Percentiles rank a stretch among this genome's conserved stretches.
phyloP scores from a whole-genome alignment of 2,888 invertebrate genomes.

The Oxyscelio sp. region DNA sequence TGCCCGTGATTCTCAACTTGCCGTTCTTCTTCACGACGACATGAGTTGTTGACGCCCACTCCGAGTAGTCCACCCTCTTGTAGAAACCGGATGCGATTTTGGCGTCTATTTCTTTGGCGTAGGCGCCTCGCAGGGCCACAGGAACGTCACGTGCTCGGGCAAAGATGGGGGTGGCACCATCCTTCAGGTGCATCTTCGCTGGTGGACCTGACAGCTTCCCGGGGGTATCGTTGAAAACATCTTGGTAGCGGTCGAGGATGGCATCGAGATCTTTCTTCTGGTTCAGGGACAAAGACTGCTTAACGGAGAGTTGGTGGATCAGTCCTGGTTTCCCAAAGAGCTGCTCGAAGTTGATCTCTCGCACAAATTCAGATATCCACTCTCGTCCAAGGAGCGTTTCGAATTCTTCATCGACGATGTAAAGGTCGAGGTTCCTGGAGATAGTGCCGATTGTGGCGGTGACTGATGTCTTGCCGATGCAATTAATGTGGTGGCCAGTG shows the following conservation, averaged over 20 bases:
- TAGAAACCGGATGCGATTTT: conserved; percentile 7
- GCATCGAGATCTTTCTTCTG: no score
- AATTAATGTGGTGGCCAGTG: no score
- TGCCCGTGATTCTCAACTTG: conserved; percentile 14
- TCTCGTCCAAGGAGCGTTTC: conserved; percentile 50
- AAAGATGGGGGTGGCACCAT: conserved; percentile 1
- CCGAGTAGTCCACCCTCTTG: conserved; percentile 12
- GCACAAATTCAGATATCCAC: conserved; percentile 28
- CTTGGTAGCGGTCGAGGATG: not conserved
- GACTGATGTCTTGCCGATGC: not conserved
- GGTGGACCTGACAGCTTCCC: conserved; percentile 35
- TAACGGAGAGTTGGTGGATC: not conserved
- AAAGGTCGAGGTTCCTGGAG: conserved; percentile 9
- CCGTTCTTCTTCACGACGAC: conserved; percentile 19
- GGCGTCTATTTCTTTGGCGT: not conserved
- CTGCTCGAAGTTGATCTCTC: conserved; percentile 4
- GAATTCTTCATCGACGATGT: conserved; percentile 32
- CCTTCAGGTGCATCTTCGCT: conserved; percentile 9
- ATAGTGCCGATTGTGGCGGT: not conserved
- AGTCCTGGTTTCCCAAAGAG: no score
- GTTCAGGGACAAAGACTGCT: no score
- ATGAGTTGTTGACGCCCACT: no score
- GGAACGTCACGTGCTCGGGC: conserved; percentile 32
- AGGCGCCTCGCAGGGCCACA: not conserved
- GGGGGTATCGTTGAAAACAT: conserved; percentile 17